Evolutionary conservation across 2,797 vertebrate genomes (phyloP).

Genomic region (Enteromius unitaeniatus): DNA sequence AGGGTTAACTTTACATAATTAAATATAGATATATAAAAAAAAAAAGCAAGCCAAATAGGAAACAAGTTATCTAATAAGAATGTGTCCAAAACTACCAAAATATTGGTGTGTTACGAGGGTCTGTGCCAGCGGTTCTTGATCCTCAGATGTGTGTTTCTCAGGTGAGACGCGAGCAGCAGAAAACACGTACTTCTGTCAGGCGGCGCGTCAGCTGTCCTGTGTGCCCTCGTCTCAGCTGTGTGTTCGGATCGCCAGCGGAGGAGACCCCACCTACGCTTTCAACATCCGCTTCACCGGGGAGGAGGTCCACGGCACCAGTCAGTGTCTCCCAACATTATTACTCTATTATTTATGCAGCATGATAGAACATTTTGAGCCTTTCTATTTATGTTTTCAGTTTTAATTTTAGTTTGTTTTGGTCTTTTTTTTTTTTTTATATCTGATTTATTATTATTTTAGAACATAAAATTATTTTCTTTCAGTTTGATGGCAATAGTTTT

Average conservation of each 20-base stretch:
- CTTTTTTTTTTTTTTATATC: neutral
- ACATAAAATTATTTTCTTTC: neutral
- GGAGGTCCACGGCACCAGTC: slow-evolving; percentile 97
- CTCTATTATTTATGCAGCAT: neutral
- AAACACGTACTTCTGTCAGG: slow-evolving; percentile 98
- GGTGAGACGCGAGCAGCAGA: slow-evolving; percentile 93
- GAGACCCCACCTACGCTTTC: slow-evolving; percentile 96
- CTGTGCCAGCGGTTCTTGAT: neutral
- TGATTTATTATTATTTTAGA: neutral
- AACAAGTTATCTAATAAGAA: too few species aligned
- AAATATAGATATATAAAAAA: too few species aligned
- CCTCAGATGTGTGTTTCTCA: slow-evolving; percentile 59
- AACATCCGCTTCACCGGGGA: slow-evolving; percentile 99
- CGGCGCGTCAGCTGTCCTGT: slow-evolving; percentile 89
- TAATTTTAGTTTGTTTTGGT: neutral
- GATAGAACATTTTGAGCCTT: neutral
- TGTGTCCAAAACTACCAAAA: too few species aligned
- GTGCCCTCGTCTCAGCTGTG: slow-evolving; percentile 96
- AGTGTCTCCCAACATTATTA: slow-evolving; percentile 60
- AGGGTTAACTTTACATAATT: neutral
- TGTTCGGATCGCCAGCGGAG: slow-evolving; percentile 94
- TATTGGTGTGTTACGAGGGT: too few species aligned
- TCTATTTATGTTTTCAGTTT: neutral
- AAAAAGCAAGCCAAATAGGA: too few species aligned
- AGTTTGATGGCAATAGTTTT: neutral